Conservation (phyloP, 2,797 vertebrate species). For the Protonibea diacanthus region DNA sequence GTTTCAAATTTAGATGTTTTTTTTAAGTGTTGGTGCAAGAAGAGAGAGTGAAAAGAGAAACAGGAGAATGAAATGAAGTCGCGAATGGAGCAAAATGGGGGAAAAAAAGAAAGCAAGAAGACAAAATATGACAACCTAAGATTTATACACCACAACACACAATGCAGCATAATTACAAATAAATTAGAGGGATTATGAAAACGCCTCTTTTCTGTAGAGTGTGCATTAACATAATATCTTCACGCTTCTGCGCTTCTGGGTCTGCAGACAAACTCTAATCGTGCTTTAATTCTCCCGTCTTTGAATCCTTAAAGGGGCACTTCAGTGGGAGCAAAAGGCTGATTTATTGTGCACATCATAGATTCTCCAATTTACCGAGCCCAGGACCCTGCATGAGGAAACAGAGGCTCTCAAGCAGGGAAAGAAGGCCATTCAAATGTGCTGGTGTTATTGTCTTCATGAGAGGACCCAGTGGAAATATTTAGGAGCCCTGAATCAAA, state of each 20-base stretch:
- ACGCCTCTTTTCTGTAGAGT: slow-evolving; percentile 47
- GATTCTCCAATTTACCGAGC: slow-evolving; percentile 45
- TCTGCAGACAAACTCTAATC: slow-evolving; percentile 66
- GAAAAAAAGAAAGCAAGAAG: slow-evolving; percentile 10
- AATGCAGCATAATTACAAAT: slow-evolving; percentile 54
- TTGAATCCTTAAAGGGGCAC: slow-evolving; percentile 56
- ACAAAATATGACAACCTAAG: slow-evolving; percentile 1
- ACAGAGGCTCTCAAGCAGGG: slow-evolving; percentile 1
- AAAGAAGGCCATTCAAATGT: slow-evolving; percentile 10
- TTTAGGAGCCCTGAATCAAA: slow-evolving; percentile 9
- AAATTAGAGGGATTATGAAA: slow-evolving; percentile 61
- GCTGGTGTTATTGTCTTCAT: slow-evolving; percentile 21
- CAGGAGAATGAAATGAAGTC: slow-evolving; percentile 9
- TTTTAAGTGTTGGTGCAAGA: neutral
- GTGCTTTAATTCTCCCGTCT: slow-evolving; percentile 58
- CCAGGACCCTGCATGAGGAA: slow-evolving; percentile 21
- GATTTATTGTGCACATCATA: slow-evolving; percentile 61
- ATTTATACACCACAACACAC: slow-evolving; percentile 40
- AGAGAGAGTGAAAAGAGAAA: neutral
- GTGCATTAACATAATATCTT: slow-evolving; percentile 64
- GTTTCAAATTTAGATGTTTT: neutral
- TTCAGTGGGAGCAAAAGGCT: slow-evolving; percentile 51
- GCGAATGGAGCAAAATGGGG: slow-evolving; percentile 6
- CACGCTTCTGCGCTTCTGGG: slow-evolving; percentile 36
- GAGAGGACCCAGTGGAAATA: slow-evolving; percentile 12